phyloP scores from a whole-genome alignment of 2,888 invertebrate genomes.

The Epirrhoe alternata region DNA sequence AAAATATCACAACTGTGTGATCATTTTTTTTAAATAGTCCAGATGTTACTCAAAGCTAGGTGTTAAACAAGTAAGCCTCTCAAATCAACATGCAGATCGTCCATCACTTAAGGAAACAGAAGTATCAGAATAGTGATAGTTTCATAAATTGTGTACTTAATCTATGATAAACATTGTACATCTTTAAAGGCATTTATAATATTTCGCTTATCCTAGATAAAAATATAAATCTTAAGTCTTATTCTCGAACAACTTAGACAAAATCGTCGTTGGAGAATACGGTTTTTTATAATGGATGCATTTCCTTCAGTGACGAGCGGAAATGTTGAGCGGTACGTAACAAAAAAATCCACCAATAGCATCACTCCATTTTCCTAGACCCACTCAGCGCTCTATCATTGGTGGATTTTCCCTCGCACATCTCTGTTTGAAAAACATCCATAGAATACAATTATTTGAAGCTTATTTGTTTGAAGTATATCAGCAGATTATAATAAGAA shows the following conservation, averaged over 20 bases:
- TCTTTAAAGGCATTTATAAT: constrained; percentile 26
- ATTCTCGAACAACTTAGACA: neutral
- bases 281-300: neutral
- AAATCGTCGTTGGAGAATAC: constrained; percentile 7
- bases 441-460: neutral
- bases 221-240: neutral
- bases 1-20: too few relatives aligned
- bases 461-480: constrained; percentile 13
- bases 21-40: too few relatives aligned
- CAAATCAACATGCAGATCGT: neutral
- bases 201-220: constrained; percentile 19
- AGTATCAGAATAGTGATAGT: neutral
- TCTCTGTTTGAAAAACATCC: neutral
- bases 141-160: constrained; percentile 16
- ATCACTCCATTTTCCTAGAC: neutral
- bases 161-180: constrained; percentile 29
- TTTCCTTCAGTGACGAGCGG: neutral
- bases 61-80: neutral
- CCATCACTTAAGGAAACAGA: constrained; percentile 7
- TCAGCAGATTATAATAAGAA: constrained; percentile 30
- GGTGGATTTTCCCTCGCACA: neutral
- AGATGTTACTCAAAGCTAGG: too few relatives aligned
- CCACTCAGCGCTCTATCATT: neutral
- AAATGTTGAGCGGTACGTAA: neutral
- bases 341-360: neutral